phyloP scores from a whole-genome alignment of 2,113 vertebrate genomes.

The Chaetorhynchus papuensis region DNA sequence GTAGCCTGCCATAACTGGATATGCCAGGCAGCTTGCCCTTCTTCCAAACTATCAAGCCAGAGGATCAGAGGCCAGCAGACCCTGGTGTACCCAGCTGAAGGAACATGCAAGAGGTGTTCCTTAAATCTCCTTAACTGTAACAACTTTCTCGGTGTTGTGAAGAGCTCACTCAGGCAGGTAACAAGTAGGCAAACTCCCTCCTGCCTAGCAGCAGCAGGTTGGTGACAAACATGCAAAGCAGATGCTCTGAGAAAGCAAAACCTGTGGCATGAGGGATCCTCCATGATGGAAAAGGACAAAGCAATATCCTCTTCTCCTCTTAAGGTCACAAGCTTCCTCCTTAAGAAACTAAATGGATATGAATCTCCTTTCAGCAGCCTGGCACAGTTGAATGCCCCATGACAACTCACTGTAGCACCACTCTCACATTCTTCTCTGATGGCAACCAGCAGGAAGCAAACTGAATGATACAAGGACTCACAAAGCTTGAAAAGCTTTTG shows the following conservation, averaged over 20 bases:
- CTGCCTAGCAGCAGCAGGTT: not conserved
- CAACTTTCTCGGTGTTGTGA: not conserved
- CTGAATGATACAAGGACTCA: not conserved
- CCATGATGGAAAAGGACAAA: not conserved
- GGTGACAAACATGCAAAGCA: not conserved
- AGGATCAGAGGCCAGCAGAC: not conserved
- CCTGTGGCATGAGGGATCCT: not conserved
- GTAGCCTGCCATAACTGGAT: not conserved
- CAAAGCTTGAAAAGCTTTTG: not conserved
- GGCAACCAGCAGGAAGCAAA: not conserved
- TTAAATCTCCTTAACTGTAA: not conserved
- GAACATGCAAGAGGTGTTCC: rapidly evolving
- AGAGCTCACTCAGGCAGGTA: not conserved
- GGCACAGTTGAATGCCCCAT: not conserved
- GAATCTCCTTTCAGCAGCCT: not conserved
- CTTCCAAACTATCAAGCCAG: not conserved
- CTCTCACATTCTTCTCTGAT: not conserved
- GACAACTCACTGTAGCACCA: not conserved
- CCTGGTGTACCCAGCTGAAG: not conserved
- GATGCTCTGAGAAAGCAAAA: not conserved
- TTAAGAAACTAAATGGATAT: not conserved
- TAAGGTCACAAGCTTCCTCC: not conserved
- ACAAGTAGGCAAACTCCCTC: not conserved
- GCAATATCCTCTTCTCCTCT: not conserved
- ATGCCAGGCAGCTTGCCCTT: not conserved